A percentile compares a stretch with the other conserved stretches of the same genome.
phyloP scores from a whole-genome alignment of 2,888 invertebrate genomes.

The Cephus pygmeus region DNA sequence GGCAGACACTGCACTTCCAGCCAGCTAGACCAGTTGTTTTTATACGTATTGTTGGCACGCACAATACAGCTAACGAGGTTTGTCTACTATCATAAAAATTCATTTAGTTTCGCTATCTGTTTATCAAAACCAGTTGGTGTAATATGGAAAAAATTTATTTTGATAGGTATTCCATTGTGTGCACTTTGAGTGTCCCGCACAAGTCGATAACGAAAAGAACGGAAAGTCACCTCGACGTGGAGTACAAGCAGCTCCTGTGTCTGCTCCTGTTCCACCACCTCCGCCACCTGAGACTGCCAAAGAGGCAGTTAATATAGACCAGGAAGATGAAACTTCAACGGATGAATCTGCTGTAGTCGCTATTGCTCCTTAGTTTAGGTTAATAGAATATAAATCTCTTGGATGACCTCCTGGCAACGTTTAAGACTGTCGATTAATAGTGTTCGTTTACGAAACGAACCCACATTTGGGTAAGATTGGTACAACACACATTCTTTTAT shows the following conservation, averaged over 20 bases:
- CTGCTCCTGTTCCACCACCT: constrained; percentile 23
- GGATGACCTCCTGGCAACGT: constrained; percentile 2
- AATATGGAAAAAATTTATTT: constrained; percentile 12
- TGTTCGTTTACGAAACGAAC: not conserved
- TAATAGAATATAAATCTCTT: not conserved
- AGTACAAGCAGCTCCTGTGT: constrained; percentile 4
- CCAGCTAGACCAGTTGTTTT: constrained; percentile 88
- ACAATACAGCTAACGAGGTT: constrained; percentile 97
- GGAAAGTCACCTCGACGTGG: constrained; percentile 43
- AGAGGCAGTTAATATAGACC: constrained; percentile 55
- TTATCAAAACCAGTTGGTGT: not conserved
- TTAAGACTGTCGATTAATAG: constrained; percentile 7
- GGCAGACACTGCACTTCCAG: constrained; percentile 90
- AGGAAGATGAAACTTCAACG: constrained; percentile 44
- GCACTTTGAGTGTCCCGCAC: constrained; percentile 95
- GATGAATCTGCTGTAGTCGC: constrained; percentile 36
- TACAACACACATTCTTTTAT: not conserved
- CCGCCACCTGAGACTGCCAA: constrained; percentile 53
- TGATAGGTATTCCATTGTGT: constrained; percentile 94
- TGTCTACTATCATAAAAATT: constrained; percentile 25
- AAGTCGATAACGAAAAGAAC: constrained; percentile 55
- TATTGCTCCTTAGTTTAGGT: constrained; percentile 27
- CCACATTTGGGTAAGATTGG: not conserved
- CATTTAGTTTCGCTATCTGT: constrained; percentile 7
- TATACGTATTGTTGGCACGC: constrained; percentile 94